A percentile compares a stretch with the other conserved stretches of the same genome.
These are phyloP conservation scores for Eupithecia pulchellata DNA, from an alignment of 2,888 invertebrate genomes.

Conservation along the genomic window DNA sequence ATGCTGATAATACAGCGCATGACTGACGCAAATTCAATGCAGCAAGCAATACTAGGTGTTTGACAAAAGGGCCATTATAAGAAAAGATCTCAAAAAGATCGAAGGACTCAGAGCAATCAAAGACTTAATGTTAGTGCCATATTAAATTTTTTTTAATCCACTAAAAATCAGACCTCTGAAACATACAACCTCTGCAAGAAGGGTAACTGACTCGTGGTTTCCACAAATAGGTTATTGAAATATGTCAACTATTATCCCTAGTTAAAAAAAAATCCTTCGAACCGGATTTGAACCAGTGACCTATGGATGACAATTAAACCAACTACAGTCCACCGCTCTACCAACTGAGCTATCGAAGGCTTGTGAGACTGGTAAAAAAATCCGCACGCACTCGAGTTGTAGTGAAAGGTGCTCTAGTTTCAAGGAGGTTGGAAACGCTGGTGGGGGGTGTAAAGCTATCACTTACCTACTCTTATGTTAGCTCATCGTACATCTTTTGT, in stretches of 20 bases:
- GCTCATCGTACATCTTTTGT: not conserved
- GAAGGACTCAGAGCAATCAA: too few relatives aligned
- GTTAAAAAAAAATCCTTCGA: constrained; percentile 76
- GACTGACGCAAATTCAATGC: not conserved
- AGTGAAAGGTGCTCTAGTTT: constrained; percentile 54
- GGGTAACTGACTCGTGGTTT: not conserved
- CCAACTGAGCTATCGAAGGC: constrained; percentile 68
- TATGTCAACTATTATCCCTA: not conserved
- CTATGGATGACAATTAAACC: constrained; percentile 78
- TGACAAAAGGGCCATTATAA: not conserved
- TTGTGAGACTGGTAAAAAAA: not conserved
- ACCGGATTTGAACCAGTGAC: constrained; percentile 87
- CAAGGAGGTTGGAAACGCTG: not conserved
- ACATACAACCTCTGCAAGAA: not conserved
- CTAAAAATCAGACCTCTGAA: too few relatives aligned
- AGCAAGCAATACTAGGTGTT: not conserved
- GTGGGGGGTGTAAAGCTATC: constrained; percentile 3
- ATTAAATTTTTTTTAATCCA: too few relatives aligned
- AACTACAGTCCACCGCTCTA: constrained; percentile 71
- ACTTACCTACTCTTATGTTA: not conserved
- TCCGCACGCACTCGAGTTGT: constrained; percentile 22
- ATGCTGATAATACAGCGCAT: not conserved
- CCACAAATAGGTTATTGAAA: not conserved
- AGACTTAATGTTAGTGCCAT: too few relatives aligned
- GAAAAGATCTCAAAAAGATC: not conserved